Base-by-base conservation (phyloP, 2,113 vertebrate genomes). In the Apodemus speciosus region DNA sequence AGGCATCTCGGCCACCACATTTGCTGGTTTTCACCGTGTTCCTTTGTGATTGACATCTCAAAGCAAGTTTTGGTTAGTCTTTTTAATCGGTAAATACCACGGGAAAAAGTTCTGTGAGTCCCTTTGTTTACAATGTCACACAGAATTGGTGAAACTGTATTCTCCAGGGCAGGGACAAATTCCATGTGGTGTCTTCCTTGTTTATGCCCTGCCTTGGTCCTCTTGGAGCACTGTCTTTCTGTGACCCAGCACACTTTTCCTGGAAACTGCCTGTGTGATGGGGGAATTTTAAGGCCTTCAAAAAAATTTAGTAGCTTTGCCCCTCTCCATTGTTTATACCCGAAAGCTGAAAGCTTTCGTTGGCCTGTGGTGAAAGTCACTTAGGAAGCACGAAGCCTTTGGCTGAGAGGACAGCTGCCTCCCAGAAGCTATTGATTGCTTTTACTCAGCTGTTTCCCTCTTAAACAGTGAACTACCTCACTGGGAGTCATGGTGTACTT, bases 261-360 rank as follows among this genome's bases (percentile, higher is more conserved):
- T 83, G 64, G 51, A 92, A 93, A 62, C 38, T 23, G 66, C n/a
- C 91, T 40, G 32, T 60, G 32, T 75, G 72, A 88, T 81, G 87
- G 73, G 25, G 64, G 10, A 49, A 9, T 68, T 96, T 96, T 91
- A 93, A 93, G 51, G n/a, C 38, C 62, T 91, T 93, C 66, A 88
- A 96, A 89, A 89, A 64, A 18, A 73, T 49, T 30, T 51, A 83
- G 72, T 92, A 75, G 71, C 77, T 92, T 96, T 91, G 80, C 40
- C 88, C n/a, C 25, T 38, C 46, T 88, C 80, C 40, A 6, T 62
- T 81, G 46, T 87, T 85, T 81, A 51, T 76, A 53, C 40, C 89
- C 51, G n/a, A n/a, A n/a, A n/a, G n/a, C n/a, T 88, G 86, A 88
- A 95, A 94, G 72, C 72, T 85, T 90, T 83, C 40, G 8, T 43